These are phyloP conservation scores for Alviniconcha strummeri DNA, from an alignment of 2,888 invertebrate species.

Conservation along the genomic window DNA sequence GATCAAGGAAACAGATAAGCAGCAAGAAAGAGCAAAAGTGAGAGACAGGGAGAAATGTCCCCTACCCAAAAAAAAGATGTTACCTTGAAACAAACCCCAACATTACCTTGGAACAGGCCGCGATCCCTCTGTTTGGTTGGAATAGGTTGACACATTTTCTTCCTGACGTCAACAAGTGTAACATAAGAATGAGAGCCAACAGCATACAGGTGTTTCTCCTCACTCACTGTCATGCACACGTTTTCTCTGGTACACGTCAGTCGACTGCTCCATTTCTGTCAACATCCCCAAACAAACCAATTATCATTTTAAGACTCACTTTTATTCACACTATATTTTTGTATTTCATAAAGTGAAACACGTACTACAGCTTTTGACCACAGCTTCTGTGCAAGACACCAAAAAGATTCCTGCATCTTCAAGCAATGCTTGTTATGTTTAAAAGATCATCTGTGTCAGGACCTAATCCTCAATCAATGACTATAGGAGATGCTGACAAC, in stretches of 20 bases:
- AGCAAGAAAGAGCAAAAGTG: not conserved
- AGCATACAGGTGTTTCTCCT: constrained; percentile 88
- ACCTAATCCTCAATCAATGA: too few relatives aligned
- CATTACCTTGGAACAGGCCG: constrained; percentile 75
- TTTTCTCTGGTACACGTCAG: constrained; percentile 93
- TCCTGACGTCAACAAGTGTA: constrained; percentile 88
- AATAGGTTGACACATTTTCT: constrained; percentile 74
- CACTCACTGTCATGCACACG: constrained; percentile 92
- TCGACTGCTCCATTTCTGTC: constrained; percentile 85
- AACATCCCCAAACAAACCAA: constrained; percentile 30
- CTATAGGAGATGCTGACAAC: too few relatives aligned
- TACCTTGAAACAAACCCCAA: not conserved
- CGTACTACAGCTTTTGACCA: too few relatives aligned
- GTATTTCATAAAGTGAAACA: too few relatives aligned
- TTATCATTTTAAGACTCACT: not conserved
- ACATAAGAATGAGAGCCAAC: constrained; percentile 96
- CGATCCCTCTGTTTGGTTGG: constrained; percentile 91
- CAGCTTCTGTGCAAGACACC: too few relatives aligned
- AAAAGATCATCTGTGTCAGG: too few relatives aligned
- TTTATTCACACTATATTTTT: not conserved
- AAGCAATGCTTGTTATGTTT: too few relatives aligned
- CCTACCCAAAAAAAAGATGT: not conserved
- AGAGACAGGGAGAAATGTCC: not conserved
- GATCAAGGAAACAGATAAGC: not conserved
- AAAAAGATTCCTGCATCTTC: too few relatives aligned